Evolutionary conservation across 1,140 invertebrate species (phyloP).

Genomic region (Cydia amplana): DNA sequence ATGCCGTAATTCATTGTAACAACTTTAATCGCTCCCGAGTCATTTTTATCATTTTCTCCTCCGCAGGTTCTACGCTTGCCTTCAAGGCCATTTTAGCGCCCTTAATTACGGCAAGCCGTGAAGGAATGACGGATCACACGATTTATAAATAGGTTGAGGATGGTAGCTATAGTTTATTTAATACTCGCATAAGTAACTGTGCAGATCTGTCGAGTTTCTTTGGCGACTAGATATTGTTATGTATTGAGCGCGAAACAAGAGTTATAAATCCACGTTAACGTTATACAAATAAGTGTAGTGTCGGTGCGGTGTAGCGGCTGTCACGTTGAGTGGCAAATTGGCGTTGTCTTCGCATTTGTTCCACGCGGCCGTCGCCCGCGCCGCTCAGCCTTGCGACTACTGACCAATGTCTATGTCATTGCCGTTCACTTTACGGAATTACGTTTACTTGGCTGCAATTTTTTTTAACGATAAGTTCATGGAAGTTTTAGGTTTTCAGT

Average conservation of each 20-base stretch:
- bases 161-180: neutral
- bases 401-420: slow-evolving; percentile 33
- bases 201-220: neutral
- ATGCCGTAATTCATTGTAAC: slow-evolving; percentile 78
- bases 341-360: slow-evolving; percentile 69
- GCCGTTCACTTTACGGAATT: slow-evolving; percentile 57
- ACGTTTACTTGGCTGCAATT: slow-evolving; percentile 26
- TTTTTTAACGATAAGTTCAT: neutral
- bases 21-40: slow-evolving; percentile 66
- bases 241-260: slow-evolving; percentile 48
- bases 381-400: slow-evolving; percentile 37
- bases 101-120: slow-evolving; percentile 61
- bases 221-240: slow-evolving; percentile 38
- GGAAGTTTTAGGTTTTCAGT: neutral
- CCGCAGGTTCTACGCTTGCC: slow-evolving; percentile 55
- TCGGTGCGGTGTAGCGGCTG: no score
- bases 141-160: slow-evolving; percentile 42
- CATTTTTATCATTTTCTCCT: slow-evolving; percentile 69
- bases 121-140: slow-evolving; percentile 47
- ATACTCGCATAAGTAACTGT: slow-evolving; percentile 17
- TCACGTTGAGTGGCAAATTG: slow-evolving; percentile 70
- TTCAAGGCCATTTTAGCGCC: slow-evolving; percentile 68
- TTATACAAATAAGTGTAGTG: slow-evolving; percentile 69
- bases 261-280: slow-evolving; percentile 55
- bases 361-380: slow-evolving; percentile 46